These are phyloP conservation scores for Pterocles orientalis DNA, from an alignment of 2,113 vertebrate genomes.

Conservation along the genomic window DNA sequence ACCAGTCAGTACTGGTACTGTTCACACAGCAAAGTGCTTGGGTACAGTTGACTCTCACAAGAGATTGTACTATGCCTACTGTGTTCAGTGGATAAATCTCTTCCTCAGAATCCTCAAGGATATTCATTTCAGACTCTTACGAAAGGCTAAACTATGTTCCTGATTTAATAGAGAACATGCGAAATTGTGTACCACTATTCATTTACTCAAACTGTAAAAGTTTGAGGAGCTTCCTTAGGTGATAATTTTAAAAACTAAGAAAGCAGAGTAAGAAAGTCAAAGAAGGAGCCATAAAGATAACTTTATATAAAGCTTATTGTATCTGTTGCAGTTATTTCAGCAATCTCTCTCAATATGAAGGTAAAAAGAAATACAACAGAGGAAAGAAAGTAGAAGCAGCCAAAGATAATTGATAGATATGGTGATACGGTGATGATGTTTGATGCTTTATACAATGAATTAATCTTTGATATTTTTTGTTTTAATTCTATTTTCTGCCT, in stretches of 20 bases:
- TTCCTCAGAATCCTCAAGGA: not conserved
- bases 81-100: not conserved
- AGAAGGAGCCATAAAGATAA: not conserved
- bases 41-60: not conserved
- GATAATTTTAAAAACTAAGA: not conserved
- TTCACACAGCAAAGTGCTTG: not conserved
- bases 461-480: not conserved
- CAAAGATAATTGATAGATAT: not conserved
- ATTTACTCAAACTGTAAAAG: not conserved
- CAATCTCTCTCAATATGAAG: not conserved
- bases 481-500: not conserved
- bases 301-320: not conserved
- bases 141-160: not conserved
- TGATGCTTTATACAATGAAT: not conserved
- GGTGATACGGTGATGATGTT: not conserved
- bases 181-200: not conserved
- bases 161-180: not conserved
- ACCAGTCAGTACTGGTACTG: not conserved
- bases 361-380: not conserved
- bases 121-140: not conserved
- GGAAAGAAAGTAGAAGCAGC: not conserved
- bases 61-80: not conserved
- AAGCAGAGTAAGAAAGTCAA: not conserved
- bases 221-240: not conserved
- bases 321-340: not conserved